phyloP scores from a whole-genome alignment of 1,140 invertebrate species.

The Cydia pomonella region DNA sequence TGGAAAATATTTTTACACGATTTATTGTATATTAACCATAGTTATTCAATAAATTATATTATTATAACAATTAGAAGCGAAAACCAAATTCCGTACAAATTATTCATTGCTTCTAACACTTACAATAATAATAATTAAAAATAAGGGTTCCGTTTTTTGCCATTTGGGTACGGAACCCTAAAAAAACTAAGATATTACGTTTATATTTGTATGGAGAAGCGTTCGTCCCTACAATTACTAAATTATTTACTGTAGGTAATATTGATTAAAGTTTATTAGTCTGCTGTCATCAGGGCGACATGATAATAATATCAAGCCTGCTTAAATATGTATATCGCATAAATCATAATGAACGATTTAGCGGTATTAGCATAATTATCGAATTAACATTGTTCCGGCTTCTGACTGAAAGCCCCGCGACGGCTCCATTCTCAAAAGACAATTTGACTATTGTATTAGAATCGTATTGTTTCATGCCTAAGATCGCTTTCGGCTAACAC shows the following conservation, averaged over 20 bases:
- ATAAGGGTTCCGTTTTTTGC: too few species aligned
- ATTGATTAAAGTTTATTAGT: conserved; percentile 11
- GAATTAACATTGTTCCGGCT: conserved; percentile 48
- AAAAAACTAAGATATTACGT: too few species aligned
- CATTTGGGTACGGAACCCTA: not conserved
- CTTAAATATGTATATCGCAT: conserved; percentile 35
- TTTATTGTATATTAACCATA: too few species aligned
- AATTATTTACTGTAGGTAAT: not conserved
- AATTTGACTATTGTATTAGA: not conserved
- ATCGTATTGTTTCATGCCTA: not conserved
- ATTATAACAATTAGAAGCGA: too few species aligned
- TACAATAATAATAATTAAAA: too few species aligned
- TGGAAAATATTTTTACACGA: too few species aligned
- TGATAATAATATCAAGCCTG: conserved; percentile 26
- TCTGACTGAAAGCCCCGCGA: conserved; percentile 44
- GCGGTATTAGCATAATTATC: conserved; percentile 46
- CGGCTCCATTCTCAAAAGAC: conserved; percentile 19
- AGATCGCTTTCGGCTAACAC: too few species aligned
- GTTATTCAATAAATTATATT: too few species aligned
- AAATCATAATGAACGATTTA: conserved; percentile 45
- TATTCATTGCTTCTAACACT: too few species aligned
- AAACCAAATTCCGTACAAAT: too few species aligned
- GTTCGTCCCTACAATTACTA: not conserved
- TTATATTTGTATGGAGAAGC: too few species aligned
- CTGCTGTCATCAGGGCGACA: conserved; percentile 32